These are phyloP conservation scores for Spilogale gracilis DNA, from an alignment of 2,113 vertebrate species.

Conservation along the genomic window DNA sequence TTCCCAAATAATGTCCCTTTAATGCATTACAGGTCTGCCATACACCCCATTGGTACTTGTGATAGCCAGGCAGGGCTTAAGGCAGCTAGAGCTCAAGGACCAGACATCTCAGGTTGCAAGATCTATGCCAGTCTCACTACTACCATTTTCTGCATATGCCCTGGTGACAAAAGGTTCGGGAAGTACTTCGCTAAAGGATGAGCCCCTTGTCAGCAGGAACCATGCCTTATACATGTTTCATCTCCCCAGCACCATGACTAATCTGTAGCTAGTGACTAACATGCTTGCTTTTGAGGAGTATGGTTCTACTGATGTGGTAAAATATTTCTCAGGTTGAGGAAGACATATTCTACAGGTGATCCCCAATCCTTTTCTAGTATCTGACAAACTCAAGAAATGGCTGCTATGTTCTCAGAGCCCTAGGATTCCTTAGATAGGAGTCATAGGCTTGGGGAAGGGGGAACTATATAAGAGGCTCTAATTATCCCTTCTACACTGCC, in stretches of 20 bases:
- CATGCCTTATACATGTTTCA: not conserved
- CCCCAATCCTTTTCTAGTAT: not conserved
- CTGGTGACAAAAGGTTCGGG: not conserved
- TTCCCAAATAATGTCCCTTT: slow-evolving; percentile 15
- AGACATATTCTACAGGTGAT: not conserved
- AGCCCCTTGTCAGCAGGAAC: not conserved
- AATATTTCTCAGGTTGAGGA: not conserved
- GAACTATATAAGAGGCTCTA: not conserved
- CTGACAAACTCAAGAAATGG: slow-evolving; percentile 46
- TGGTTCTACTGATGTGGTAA: not conserved
- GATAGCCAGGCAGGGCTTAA: not conserved
- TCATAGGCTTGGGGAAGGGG: not conserved
- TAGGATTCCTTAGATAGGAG: not conserved
- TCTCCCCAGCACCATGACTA: not conserved
- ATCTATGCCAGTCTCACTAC: not conserved
- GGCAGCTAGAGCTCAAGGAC: not conserved
- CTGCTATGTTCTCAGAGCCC: slow-evolving; percentile 30
- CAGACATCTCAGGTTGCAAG: not conserved
- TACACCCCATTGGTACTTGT: not conserved
- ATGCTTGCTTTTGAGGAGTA: not conserved
- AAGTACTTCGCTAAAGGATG: not conserved
- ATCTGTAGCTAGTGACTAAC: slow-evolving; percentile 4
- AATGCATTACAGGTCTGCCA: not conserved
- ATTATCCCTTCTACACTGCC: not conserved
- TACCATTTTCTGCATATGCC: not conserved